phyloP scores from a whole-genome alignment of 2,797 vertebrate genomes.

The Halcyon smyrnensis region DNA sequence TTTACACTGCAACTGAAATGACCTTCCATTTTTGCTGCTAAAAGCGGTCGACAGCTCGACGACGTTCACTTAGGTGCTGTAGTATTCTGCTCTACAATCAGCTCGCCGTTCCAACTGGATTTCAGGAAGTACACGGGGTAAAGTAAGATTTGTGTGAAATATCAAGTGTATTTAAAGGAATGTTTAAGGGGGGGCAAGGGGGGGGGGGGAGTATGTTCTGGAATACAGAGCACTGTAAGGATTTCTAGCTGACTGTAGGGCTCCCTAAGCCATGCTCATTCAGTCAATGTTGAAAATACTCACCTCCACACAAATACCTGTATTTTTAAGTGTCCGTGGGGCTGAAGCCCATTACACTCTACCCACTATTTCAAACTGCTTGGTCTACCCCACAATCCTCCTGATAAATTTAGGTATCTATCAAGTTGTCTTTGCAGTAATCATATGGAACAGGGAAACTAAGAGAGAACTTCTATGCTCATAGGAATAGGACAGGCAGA shows the following conservation, averaged over 20 bases:
- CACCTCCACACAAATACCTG: neutral
- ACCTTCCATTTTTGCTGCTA: neutral
- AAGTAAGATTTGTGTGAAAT: neutral
- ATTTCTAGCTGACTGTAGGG: neutral
- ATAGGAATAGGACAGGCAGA: neutral
- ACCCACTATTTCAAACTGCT: neutral
- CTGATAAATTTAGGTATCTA: neutral
- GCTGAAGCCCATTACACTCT: neutral
- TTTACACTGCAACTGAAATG: neutral
- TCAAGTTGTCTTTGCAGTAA: neutral
- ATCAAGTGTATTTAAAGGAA: neutral
- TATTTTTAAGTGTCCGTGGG: neutral
- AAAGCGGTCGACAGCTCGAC: neutral
- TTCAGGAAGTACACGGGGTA: neutral
- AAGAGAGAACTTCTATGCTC: neutral
- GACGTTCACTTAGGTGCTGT: neutral
- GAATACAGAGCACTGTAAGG: neutral
- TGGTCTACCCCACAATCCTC: neutral
- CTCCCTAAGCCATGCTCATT: neutral
- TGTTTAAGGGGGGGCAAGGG: neutral
- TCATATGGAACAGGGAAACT: neutral
- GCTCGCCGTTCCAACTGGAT: neutral
- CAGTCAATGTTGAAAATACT: neutral
- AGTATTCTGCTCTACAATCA: neutral
- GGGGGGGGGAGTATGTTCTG: neutral